phyloP scores from a whole-genome alignment of 2,888 invertebrate genomes.

The Polydesmus complanatus region DNA sequence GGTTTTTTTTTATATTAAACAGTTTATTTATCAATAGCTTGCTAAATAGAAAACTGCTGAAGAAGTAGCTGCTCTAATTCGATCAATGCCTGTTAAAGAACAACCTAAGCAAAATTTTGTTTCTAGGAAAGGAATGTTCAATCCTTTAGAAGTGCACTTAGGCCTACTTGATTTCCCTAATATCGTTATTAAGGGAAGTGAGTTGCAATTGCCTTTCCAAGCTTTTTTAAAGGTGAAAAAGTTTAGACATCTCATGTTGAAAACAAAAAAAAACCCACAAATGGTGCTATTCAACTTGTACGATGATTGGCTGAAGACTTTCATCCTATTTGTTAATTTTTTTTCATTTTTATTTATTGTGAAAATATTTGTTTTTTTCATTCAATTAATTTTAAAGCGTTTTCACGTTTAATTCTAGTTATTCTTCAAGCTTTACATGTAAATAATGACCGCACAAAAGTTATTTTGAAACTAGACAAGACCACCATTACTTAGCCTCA shows the following conservation, averaged over 20 bases:
- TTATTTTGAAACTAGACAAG: slow-evolving; percentile 95
- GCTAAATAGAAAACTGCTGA: slow-evolving; percentile 99
- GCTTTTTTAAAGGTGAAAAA: slow-evolving; percentile 98
- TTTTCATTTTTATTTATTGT: neutral
- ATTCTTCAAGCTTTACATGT: slow-evolving; percentile 95
- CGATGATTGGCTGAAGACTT: slow-evolving; percentile 99
- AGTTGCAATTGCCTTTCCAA: slow-evolving; percentile 95
- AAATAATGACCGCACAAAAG: slow-evolving; percentile 97
- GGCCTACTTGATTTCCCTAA: slow-evolving; percentile 99
- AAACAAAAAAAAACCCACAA: slow-evolving; percentile 98
- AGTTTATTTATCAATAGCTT: slow-evolving; percentile 36
- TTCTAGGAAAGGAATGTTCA: slow-evolving; percentile 98
- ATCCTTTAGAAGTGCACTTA: slow-evolving; percentile 98
- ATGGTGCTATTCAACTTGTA: slow-evolving; percentile 99
- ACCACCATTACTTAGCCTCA: slow-evolving; percentile 98
- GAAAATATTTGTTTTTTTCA: neutral
- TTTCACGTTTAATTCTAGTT: slow-evolving; percentile 92
- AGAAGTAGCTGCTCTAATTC: slow-evolving; percentile 97
- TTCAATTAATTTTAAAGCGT: slow-evolving; percentile 48
- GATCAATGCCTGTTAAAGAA: slow-evolving; percentile 97
- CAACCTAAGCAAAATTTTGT: slow-evolving; percentile 99
- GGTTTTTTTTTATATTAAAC: slow-evolving; percentile 3
- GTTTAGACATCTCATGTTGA: slow-evolving; percentile 95
- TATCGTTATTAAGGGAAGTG: slow-evolving; percentile 98
- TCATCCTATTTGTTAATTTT: slow-evolving; percentile 77